Percentiles rank a stretch among this genome's conserved stretches.
Evolutionary conservation across 2,113 vertebrate species (phyloP).

Genomic region (Mixornis gularis): DNA sequence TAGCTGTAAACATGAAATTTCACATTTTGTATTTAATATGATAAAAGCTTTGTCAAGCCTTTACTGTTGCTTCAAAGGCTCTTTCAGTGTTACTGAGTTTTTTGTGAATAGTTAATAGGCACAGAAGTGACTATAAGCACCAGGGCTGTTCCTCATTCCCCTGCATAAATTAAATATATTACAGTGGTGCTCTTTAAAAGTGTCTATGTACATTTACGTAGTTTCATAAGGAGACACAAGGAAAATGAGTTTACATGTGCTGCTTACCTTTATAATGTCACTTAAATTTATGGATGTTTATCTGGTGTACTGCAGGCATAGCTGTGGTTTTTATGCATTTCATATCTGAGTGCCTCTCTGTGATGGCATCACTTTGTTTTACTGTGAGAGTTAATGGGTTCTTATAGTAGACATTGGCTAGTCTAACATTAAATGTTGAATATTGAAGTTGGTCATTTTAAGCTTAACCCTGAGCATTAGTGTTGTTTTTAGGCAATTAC

Average conservation of each 20-base stretch:
- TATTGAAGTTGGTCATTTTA: not conserved
- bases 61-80: constrained; percentile 20
- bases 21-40: not conserved
- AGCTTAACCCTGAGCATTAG: not conserved
- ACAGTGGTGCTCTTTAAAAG: not conserved
- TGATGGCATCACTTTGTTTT: not conserved
- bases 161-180: not conserved
- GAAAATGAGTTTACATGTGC: not conserved
- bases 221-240: not conserved
- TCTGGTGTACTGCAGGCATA: not conserved
- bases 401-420: not conserved
- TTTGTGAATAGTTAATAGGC: constrained; percentile 41
- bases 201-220: not conserved
- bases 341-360: not conserved
- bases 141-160: not conserved
- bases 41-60: constrained; percentile 5
- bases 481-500: not conserved
- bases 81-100: not conserved
- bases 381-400: not conserved
- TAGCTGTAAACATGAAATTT: not conserved
- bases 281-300: not conserved
- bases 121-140: constrained; percentile 8
- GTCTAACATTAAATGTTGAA: not conserved
- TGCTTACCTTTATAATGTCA: not conserved
- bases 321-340: not conserved